Evolutionary conservation across 2,797 vertebrate genomes (phyloP), one percentile per base, ranked within the genome.

Genomic region (Uromys caudimaculatus): DNA sequence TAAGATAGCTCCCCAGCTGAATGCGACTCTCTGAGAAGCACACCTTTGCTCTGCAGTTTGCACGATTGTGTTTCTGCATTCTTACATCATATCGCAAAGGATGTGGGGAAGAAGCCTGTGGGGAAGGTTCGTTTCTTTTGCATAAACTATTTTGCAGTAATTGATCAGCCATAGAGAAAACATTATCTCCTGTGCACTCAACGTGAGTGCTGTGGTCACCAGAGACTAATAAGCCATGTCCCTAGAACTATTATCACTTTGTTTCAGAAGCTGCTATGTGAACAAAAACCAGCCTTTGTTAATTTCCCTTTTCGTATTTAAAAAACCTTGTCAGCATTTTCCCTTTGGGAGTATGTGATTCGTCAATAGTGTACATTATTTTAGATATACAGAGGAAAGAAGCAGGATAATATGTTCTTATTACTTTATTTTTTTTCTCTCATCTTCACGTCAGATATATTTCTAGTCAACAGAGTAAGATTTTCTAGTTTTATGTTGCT

Each of bases 211-310:
- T 78, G 0, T 85, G 24, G 94, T 94, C 97, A 95, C 96, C 69
- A 90, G 95, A 97, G 97, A 96, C 97, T 93, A 98, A 97, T 98
- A 97, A 98, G 93, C 60, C 41, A 38, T 50, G 82, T 97, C 97
- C 93, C 96, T 96, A 11, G 85, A 96, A 98, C 89, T 96, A 79
- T 96, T 97, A 97, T 93, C 96, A 96, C 96, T 96, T 97, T 69
- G 97, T 91, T 94, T 91, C 96, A 97, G 97, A 97, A 95, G 95
- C 97, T 96, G 97, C 97, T 96, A 97, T 96, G 97, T 97, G 97
- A 97, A 97, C 97, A 98, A 98, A 97, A 96, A 81, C 52, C 89
- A 96, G 91, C 86, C 97, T 94, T 97, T 2, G 78, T 97, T 97
- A 88, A 97, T 97, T 97, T 97, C 93, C 95, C 95, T 94, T 97